phyloP scores from a whole-genome alignment of 2,888 invertebrate species.

The Chloroclysta siterata region DNA sequence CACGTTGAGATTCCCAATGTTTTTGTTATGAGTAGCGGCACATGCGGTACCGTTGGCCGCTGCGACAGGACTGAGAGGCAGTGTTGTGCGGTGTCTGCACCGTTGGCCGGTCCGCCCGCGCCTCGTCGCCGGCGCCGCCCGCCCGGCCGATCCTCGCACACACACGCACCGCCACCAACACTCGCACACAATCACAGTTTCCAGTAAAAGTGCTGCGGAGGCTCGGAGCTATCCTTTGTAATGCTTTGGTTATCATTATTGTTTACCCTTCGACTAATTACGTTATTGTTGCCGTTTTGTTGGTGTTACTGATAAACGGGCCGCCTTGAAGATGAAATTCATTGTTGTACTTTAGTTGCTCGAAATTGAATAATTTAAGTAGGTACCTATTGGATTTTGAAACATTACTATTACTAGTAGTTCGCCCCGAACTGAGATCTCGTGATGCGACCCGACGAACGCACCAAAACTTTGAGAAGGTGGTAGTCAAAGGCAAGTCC shows the following conservation, averaged over 20 bases:
- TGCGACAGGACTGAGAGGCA: conserved; percentile 80
- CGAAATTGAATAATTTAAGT: conserved; percentile 19
- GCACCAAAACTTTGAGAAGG: no score
- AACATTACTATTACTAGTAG: no score
- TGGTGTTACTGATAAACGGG: conserved; percentile 28
- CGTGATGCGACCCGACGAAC: no score
- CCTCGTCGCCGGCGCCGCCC: conserved; percentile 69
- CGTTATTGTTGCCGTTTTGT: conserved; percentile 40
- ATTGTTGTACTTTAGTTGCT: conserved; percentile 20
- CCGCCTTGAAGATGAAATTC: conserved; percentile 20
- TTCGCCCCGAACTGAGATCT: no score
- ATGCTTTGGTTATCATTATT: conserved; percentile 42
- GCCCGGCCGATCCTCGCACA: conserved; percentile 66
- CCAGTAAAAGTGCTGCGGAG: conserved; percentile 81
- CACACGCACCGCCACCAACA: conserved; percentile 51
- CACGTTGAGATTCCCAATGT: conserved; percentile 78
- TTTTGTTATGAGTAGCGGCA: conserved; percentile 80
- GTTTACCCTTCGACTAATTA: conserved; percentile 47
- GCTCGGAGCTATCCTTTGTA: conserved; percentile 50
- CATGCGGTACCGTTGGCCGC: conserved; percentile 83
- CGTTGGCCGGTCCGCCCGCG: conserved; percentile 83
- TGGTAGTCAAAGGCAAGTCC: no score
- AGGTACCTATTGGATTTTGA: no score
- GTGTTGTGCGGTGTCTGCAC: conserved; percentile 77
- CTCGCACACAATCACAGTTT: conserved; percentile 66